phyloP scores from a whole-genome alignment of 2,888 invertebrate genomes.

The Noctua janthina region DNA sequence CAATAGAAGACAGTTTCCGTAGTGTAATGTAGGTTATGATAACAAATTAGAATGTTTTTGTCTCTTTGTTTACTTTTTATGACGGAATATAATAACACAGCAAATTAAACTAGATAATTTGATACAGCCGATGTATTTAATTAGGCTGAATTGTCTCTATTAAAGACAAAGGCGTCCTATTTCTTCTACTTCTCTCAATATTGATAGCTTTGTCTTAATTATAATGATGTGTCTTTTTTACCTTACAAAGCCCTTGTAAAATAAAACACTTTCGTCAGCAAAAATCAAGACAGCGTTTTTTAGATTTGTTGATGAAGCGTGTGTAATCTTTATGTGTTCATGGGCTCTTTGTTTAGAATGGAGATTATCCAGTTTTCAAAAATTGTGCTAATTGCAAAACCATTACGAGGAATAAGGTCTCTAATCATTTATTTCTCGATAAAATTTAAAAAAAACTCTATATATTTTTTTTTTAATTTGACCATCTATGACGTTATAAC shows the following conservation, averaged over 20 bases:
- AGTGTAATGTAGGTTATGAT: neutral
- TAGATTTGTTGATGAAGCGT: too few species aligned
- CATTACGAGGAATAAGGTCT: too few species aligned
- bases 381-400: too few species aligned
- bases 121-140: neutral
- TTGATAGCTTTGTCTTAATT: neutral
- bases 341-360: too few species aligned
- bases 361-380: too few species aligned
- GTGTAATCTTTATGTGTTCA: too few species aligned
- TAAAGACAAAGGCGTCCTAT: neutral
- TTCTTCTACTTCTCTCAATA: neutral
- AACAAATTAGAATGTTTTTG: slow-evolving; percentile 3
- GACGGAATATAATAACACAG: neutral
- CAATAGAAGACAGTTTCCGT: slow-evolving; percentile 9
- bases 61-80: slow-evolving; percentile 7
- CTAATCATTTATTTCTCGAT: too few species aligned
- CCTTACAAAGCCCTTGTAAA: neutral
- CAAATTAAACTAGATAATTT: neutral
- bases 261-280: too few species aligned
- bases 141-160: neutral
- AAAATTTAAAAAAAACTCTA: too few species aligned
- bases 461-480: too few species aligned
- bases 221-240: neutral
- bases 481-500: too few species aligned
- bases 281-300: too few species aligned